A percentile compares a stretch with the other conserved stretches of the same genome.
Conservation (phyloP, 35 echinoderm and acorn worm genomes). For the Apostichopus californicus region DNA sequence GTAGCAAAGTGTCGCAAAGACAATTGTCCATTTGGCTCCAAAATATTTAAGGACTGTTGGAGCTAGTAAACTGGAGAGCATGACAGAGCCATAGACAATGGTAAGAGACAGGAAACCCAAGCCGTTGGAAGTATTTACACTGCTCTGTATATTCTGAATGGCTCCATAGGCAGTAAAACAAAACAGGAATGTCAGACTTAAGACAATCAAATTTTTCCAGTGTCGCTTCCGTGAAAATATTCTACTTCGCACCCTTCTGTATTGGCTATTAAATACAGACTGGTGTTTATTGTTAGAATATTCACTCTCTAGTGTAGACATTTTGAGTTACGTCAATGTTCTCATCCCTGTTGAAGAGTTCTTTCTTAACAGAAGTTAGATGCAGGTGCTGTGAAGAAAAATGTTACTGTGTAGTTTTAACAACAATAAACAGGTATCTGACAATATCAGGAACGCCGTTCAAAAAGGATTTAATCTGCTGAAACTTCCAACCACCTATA, state of each 20-base stretch:
- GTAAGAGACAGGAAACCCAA: constrained; percentile 74
- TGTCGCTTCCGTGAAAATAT: not conserved
- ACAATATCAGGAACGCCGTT: too few species aligned
- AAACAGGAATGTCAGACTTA: constrained; percentile 65
- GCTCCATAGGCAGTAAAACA: constrained; percentile 82
- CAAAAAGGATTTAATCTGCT: too few species aligned
- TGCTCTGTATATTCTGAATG: constrained; percentile 90
- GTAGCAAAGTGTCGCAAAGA: constrained; percentile 56
- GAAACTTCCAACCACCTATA: too few species aligned
- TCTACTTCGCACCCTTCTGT: not conserved
- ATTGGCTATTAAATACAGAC: not conserved
- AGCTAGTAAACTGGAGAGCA: constrained; percentile 74
- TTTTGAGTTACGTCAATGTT: not conserved
- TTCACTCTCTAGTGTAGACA: not conserved
- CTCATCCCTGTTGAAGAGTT: too few species aligned
- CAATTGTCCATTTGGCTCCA: constrained; percentile 83
- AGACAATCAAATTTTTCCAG: constrained; percentile 79
- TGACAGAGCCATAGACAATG: constrained; percentile 72
- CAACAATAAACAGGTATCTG: too few species aligned
- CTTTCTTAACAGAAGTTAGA: too few species aligned
- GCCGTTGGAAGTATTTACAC: constrained; percentile 55
- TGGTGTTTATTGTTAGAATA: not conserved
- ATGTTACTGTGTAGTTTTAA: too few species aligned
- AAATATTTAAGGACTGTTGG: constrained; percentile 64
- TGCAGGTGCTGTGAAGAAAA: too few species aligned